phyloP scores from a whole-genome alignment of 2,113 vertebrate species.

The Seriola dumerili region DNA sequence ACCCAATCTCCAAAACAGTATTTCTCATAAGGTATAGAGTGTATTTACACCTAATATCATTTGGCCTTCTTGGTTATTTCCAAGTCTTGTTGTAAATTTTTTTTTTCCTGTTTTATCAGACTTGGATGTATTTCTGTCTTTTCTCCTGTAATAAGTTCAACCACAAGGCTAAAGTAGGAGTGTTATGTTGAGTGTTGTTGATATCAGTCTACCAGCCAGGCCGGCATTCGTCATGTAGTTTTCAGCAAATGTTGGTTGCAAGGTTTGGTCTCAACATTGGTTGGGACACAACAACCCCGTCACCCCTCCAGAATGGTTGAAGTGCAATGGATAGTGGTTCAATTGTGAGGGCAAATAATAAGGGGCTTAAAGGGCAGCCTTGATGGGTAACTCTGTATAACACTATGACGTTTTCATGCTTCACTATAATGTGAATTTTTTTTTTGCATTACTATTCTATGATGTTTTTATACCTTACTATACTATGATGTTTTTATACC shows the following conservation, averaged over 20 bases:
- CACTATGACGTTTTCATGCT: too few relatives aligned
- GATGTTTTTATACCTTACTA: too few relatives aligned
- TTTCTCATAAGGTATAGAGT: conserved; percentile 56
- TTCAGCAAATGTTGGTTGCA: conserved; percentile 63
- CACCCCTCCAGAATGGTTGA: too few relatives aligned
- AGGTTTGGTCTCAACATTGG: too few relatives aligned
- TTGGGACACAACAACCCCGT: too few relatives aligned
- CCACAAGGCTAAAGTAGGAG: conserved; percentile 39
- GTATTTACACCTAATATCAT: conserved; percentile 56
- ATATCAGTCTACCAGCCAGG: conserved; percentile 63
- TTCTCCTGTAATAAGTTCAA: conserved; percentile 1
- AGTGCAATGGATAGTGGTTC: too few relatives aligned
- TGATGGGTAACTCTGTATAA: too few relatives aligned
- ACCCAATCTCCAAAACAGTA: conserved; percentile 61
- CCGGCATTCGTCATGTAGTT: conserved; percentile 59
- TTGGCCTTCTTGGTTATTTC: conserved; percentile 33
- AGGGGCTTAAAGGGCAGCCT: too few relatives aligned
- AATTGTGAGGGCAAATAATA: too few relatives aligned
- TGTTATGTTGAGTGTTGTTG: conserved; percentile 17
- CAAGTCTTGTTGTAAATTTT: conserved; percentile 21
- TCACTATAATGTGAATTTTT: too few relatives aligned
- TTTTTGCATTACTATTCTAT: too few relatives aligned
- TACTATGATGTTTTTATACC: too few relatives aligned
- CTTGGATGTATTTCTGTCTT: background rate
- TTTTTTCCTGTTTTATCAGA: conserved; percentile 2